Conservation (phyloP, 2,797 vertebrate species). For the Pipistrellus nathusii region DNA sequence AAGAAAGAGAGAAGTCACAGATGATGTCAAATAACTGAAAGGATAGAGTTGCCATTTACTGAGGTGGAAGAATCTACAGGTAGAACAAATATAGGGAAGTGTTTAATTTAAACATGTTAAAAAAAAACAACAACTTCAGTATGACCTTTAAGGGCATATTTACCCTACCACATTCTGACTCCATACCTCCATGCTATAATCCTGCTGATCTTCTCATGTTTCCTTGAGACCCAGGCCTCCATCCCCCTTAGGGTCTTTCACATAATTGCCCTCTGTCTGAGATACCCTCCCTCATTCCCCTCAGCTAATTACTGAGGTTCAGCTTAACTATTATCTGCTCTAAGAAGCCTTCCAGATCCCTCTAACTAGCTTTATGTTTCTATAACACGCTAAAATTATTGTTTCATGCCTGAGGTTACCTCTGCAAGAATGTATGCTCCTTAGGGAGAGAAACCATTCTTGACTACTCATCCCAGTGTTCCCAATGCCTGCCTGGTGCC, state of each 20-base stretch:
- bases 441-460: not conserved
- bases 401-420: not conserved
- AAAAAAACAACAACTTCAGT: not conserved
- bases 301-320: not conserved
- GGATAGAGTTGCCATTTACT: not conserved
- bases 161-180: not conserved
- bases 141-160: not conserved
- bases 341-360: not conserved
- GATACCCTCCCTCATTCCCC: not conserved
- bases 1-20: slow-evolving; percentile 19
- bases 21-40: not conserved
- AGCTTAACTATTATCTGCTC: not conserved
- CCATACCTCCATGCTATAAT: not conserved
- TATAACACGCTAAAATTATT: not conserved
- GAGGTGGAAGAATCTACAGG: not conserved
- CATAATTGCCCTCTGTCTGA: not conserved
- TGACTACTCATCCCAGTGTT: not conserved
- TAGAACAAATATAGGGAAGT: not conserved
- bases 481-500: not conserved
- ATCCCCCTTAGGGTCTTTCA: not conserved
- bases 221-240: not conserved
- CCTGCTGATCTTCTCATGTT: not conserved
- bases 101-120: not conserved
- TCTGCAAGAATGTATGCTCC: not conserved
- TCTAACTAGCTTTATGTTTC: not conserved